phyloP scores from a whole-genome alignment of 1,140 invertebrate genomes.

The Diorhabda carinulata region DNA sequence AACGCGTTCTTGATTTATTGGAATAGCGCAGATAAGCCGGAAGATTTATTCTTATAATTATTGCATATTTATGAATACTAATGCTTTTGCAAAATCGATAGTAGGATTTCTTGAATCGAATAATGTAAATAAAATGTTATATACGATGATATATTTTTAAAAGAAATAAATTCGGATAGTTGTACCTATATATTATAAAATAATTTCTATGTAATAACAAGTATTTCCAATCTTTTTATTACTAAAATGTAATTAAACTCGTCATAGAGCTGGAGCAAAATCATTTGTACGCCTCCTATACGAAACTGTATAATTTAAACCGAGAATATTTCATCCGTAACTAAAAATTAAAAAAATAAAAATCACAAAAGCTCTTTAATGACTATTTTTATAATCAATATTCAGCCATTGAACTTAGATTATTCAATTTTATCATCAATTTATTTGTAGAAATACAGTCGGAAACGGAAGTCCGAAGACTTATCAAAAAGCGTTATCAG shows the following conservation, averaged over 20 bases:
- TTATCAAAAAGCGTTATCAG: conserved; percentile 32
- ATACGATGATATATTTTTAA: no score
- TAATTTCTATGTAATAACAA: no score
- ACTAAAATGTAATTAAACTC: not conserved
- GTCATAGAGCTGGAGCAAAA: not conserved
- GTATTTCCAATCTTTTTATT: not conserved
- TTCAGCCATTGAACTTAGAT: conserved; percentile 39
- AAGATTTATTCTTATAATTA: conserved; percentile 27
- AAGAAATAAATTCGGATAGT: no score
- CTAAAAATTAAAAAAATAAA: not conserved
- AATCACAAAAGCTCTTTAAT: conserved; percentile 21
- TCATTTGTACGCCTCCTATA: not conserved
- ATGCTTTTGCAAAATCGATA: conserved; percentile 20
- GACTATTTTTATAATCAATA: conserved; percentile 24
- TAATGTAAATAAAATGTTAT: not conserved
- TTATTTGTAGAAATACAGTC: conserved; percentile 34
- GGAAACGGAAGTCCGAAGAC: conserved; percentile 35
- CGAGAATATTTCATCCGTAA: not conserved
- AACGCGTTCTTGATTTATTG: conserved; percentile 24
- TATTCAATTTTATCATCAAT: conserved; percentile 32
- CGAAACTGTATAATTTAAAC: not conserved
- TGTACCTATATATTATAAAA: no score
- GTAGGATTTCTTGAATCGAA: not conserved
- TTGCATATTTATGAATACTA: conserved; percentile 19
- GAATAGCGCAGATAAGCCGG: conserved; percentile 23